phyloP scores from a whole-genome alignment of 2,888 invertebrate species.

The Pyrrhosoma nymphula region DNA sequence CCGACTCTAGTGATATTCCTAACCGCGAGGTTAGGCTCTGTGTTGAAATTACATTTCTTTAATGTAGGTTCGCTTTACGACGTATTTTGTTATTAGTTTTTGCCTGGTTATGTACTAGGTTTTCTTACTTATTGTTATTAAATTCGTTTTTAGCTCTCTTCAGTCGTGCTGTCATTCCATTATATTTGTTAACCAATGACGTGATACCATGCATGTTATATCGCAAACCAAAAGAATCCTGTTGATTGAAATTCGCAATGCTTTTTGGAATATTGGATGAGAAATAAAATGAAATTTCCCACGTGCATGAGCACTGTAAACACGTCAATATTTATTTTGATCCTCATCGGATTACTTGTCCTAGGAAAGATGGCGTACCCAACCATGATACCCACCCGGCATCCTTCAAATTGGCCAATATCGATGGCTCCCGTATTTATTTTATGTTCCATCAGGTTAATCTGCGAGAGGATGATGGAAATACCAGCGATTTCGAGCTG shows the following conservation, averaged over 20 bases:
- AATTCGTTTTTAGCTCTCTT: not conserved
- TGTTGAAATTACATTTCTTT: too few species aligned
- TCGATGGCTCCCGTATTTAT: not conserved
- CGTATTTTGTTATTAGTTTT: too few species aligned
- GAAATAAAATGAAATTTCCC: not conserved
- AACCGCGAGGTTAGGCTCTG: too few species aligned
- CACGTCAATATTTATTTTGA: not conserved
- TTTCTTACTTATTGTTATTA: too few species aligned
- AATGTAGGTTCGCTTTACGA: too few species aligned
- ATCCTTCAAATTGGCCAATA: not conserved
- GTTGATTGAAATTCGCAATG: not conserved
- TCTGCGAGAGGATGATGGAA: not conserved
- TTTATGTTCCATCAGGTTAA: not conserved
- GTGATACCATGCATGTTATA: not conserved
- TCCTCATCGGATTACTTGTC: not conserved
- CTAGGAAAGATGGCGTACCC: not conserved
- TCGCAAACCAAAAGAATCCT: not conserved
- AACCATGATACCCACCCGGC: not conserved
- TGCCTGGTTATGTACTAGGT: too few species aligned
- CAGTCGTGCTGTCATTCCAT: not conserved
- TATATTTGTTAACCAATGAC: not conserved
- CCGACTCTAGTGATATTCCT: too few species aligned
- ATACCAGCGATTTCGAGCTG: not conserved
- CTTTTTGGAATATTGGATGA: not conserved
- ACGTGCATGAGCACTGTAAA: not conserved